Conservation (phyloP, 2,113 vertebrate genomes). For the Tyto alba region DNA sequence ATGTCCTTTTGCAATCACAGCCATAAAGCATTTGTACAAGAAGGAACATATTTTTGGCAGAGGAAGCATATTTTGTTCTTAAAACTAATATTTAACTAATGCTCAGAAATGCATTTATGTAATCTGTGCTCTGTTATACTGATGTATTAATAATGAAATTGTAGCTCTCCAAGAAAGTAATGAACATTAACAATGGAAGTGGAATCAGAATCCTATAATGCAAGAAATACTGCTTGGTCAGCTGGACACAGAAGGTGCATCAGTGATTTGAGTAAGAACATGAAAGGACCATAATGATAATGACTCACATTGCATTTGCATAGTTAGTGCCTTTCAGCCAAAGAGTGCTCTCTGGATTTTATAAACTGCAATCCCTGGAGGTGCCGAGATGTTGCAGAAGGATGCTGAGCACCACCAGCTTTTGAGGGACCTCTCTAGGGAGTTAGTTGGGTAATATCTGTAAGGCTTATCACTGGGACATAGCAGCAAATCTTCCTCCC, state of each 20-base stretch:
- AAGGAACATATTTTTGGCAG: neutral
- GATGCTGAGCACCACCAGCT: neutral
- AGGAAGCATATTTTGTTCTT: neutral
- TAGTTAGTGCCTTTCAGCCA: neutral
- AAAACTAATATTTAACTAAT: conserved; percentile 51
- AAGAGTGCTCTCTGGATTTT: neutral
- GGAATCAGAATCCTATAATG: conserved; percentile 57
- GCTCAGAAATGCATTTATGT: conserved; percentile 47
- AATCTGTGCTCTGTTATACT: conserved; percentile 36
- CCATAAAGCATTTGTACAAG: neutral
- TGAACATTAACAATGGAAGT: conserved; percentile 49
- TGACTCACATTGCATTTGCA: neutral
- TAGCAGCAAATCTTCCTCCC: neutral
- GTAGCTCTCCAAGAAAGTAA: conserved; percentile 59
- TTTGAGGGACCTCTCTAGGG: neutral
- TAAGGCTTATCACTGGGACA: neutral
- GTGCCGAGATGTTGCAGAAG: neutral
- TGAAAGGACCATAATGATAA: conserved; percentile 12
- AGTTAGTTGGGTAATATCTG: neutral
- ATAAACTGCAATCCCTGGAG: neutral
- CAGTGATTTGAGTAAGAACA: conserved; percentile 31
- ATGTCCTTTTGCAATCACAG: neutral
- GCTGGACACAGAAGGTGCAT: conserved; percentile 38
- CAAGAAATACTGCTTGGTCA: conserved; percentile 64
- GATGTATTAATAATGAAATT: conserved; percentile 67